Evolutionary conservation across 2,113 vertebrate genomes (phyloP).

Genomic region (Microcebus murinus): DNA sequence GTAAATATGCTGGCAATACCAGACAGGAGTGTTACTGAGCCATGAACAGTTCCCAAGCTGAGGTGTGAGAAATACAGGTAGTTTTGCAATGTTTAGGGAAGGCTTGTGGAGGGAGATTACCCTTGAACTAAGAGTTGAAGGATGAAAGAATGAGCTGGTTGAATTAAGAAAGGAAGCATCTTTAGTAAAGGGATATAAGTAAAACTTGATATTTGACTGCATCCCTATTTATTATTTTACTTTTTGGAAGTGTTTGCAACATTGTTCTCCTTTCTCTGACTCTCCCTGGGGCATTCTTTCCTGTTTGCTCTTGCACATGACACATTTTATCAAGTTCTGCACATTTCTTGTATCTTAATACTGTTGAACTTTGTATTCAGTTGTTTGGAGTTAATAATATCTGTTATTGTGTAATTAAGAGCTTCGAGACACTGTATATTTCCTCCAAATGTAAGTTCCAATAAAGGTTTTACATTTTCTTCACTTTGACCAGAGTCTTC

Average conservation of each 20-base stretch:
- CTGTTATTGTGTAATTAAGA: neutral
- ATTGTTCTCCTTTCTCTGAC: neutral
- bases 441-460: neutral
- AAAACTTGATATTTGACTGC: neutral
- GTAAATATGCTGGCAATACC: neutral
- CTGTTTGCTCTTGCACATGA: neutral
- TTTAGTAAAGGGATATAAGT: neutral
- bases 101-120: neutral
- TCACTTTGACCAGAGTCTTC: neutral
- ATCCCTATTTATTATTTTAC: neutral
- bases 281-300: neutral
- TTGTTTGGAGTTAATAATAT: neutral
- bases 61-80: neutral
- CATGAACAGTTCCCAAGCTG: neutral
- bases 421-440: neutral
- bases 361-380: neutral
- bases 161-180: neutral
- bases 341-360: neutral
- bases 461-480: neutral
- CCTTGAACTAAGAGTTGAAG: neutral
- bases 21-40: neutral
- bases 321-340: neutral
- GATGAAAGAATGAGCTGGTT: neutral
- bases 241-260: neutral
- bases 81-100: neutral